These are phyloP conservation scores for Seira ritae DNA, from an alignment of 2,888 invertebrate species.

Conservation along the genomic window DNA sequence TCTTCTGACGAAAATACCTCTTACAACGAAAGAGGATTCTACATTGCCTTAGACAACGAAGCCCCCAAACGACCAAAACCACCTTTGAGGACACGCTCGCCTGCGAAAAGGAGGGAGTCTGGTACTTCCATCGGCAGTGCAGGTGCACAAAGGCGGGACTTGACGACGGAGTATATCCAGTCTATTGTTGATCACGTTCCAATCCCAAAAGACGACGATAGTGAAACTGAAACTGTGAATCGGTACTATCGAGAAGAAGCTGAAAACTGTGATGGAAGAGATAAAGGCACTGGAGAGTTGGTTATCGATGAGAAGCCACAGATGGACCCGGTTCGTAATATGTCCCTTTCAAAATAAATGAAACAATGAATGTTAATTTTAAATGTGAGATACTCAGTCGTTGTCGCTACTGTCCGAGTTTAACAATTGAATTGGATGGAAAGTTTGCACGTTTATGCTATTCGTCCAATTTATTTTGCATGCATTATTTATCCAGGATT, in stretches of 20 bases:
- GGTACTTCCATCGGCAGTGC: slow-evolving; percentile 19
- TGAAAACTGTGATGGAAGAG: slow-evolving; percentile 31
- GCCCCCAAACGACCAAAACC: slow-evolving; percentile 93
- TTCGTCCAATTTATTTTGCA: no score
- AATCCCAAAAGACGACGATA: slow-evolving; percentile 59
- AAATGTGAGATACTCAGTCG: not conserved
- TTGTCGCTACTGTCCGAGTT: slow-evolving; percentile 47
- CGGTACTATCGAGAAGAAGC: slow-evolving; percentile 33
- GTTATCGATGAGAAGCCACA: slow-evolving; percentile 72
- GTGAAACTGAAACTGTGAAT: slow-evolving; percentile 62
- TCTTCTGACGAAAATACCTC: slow-evolving; percentile 68
- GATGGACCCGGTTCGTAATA: slow-evolving; percentile 69
- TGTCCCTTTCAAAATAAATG: not conserved
- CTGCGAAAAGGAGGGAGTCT: slow-evolving; percentile 65
- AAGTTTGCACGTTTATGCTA: slow-evolving; percentile 50
- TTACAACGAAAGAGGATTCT: slow-evolving; percentile 80
- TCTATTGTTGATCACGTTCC: slow-evolving; percentile 71
- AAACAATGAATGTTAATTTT: not conserved
- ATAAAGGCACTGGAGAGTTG: slow-evolving; percentile 66
- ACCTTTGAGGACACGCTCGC: slow-evolving; percentile 80
- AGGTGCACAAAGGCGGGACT: slow-evolving; percentile 61
- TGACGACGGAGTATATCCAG: slow-evolving; percentile 71
- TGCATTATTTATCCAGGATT: not conserved
- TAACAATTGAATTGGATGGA: slow-evolving; percentile 27
- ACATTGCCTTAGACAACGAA: slow-evolving; percentile 94